phyloP scores from a whole-genome alignment of 2,113 vertebrate genomes.

The Uria lomvia region DNA sequence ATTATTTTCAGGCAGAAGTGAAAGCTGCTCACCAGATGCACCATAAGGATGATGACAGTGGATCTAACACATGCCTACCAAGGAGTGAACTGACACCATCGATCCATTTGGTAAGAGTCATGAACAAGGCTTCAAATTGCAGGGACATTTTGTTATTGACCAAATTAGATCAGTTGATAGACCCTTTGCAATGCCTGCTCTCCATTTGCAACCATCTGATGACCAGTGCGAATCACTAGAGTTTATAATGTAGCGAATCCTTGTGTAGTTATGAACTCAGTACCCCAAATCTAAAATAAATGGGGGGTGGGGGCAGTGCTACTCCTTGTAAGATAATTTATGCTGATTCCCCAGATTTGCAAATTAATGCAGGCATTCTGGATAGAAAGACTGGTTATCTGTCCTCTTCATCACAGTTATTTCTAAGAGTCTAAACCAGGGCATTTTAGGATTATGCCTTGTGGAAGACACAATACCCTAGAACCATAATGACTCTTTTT shows the following conservation, averaged over 20 bases:
- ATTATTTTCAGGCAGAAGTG: not conserved
- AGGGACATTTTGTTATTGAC: not conserved
- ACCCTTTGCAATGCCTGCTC: not conserved
- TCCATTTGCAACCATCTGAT: not conserved
- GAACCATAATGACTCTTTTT: not conserved
- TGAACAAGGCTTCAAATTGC: not conserved
- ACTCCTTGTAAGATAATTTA: not conserved
- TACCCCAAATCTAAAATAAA: not conserved
- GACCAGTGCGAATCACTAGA: not conserved
- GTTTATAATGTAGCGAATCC: not conserved
- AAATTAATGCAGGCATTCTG: not conserved
- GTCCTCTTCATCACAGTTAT: not conserved
- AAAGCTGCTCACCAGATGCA: not conserved
- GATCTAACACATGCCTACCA: not conserved
- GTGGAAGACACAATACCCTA: not conserved
- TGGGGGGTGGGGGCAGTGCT: rapidly evolving
- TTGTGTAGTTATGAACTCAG: not conserved
- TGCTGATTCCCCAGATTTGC: not conserved
- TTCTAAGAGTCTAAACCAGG: not conserved
- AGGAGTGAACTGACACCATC: not conserved
- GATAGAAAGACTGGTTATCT: not conserved
- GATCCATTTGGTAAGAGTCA: not conserved
- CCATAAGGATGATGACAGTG: not conserved
- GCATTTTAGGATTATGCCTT: not conserved
- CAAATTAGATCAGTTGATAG: rapidly evolving